Evolutionary conservation across 2,888 invertebrate genomes (phyloP).

Genomic region (Heliconius sara): DNA sequence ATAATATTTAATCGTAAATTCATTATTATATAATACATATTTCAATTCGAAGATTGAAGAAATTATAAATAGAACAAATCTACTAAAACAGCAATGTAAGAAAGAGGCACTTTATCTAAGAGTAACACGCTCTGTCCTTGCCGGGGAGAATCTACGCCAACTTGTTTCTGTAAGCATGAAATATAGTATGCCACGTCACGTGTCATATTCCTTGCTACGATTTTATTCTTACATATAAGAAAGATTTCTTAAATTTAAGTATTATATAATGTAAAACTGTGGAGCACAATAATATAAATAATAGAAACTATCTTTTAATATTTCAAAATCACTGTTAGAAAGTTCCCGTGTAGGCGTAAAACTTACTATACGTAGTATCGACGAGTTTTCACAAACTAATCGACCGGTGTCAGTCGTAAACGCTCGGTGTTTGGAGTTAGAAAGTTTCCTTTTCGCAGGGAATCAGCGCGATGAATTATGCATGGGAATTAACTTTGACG

Average conservation of each 20-base stretch:
- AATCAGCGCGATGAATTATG: slow-evolving; percentile 80
- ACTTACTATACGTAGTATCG: slow-evolving; percentile 33
- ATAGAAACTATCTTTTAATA: slow-evolving; percentile 1
- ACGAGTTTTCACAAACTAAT: slow-evolving; percentile 49
- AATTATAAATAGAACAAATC: slow-evolving; percentile 25
- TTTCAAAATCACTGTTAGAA: slow-evolving; percentile 11
- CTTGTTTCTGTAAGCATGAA: slow-evolving; percentile 71
- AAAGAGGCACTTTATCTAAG: slow-evolving; percentile 59
- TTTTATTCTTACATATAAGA: slow-evolving; percentile 43
- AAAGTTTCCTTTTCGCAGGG: slow-evolving; percentile 72
- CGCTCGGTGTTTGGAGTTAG: slow-evolving; percentile 59
- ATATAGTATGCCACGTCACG: slow-evolving; percentile 61
- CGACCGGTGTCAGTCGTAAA: slow-evolving; percentile 61
- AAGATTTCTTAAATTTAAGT: slow-evolving; percentile 30
- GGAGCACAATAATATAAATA: background rate
- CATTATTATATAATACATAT: background rate
- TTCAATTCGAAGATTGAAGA: background rate
- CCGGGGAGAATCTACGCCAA: slow-evolving; percentile 55
- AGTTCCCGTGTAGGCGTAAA: background rate
- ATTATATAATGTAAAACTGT: background rate
- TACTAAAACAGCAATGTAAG: slow-evolving; percentile 37
- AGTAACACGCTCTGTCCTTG: slow-evolving; percentile 62
- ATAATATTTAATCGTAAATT: background rate
- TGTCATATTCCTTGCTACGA: slow-evolving; percentile 42
- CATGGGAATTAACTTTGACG: slow-evolving; percentile 83